phyloP scores from a whole-genome alignment of 2,797 vertebrate species.

The Coreius guichenoti region DNA sequence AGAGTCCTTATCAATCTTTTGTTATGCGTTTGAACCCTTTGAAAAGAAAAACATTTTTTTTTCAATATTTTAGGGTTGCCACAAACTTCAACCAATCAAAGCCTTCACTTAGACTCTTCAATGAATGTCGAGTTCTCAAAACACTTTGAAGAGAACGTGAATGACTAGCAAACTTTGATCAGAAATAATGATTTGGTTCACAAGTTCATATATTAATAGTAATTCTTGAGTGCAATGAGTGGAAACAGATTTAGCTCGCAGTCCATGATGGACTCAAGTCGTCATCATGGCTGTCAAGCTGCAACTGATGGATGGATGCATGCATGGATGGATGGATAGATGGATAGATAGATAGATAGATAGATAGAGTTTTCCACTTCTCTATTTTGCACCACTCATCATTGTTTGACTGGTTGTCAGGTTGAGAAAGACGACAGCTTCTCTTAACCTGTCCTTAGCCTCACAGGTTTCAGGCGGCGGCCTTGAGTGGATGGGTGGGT shows the following conservation, averaged over 20 bases:
- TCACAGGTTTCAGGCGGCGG: neutral
- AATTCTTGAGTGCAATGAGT: neutral
- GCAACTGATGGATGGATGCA: neutral
- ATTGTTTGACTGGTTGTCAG: neutral
- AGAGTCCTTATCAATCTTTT: constrained; percentile 35
- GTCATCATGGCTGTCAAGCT: neutral
- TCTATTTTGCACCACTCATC: constrained; percentile 11
- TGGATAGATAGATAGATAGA: too few species aligned
- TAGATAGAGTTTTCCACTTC: neutral
- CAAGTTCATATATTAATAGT: neutral
- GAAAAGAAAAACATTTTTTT: constrained; percentile 37
- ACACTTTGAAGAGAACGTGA: constrained; percentile 12
- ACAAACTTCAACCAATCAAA: constrained; percentile 44
- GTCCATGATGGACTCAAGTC: neutral
- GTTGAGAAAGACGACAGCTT: constrained; percentile 63
- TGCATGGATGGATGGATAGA: too few species aligned
- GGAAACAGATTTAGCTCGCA: neutral
- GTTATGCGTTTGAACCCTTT: constrained; percentile 14
- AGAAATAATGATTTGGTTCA: constrained; percentile 14
- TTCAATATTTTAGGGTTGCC: constrained; percentile 45
- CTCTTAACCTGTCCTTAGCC: constrained; percentile 63
- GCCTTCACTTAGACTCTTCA: constrained; percentile 37
- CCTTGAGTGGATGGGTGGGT: constrained; percentile 29
- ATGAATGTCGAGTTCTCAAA: constrained; percentile 34
- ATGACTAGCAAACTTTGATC: constrained; percentile 9